Evolutionary conservation across 2,888 invertebrate species (phyloP), one percentile per base, ranked within the genome.

Genomic region (Drosophila putrida): DNA sequence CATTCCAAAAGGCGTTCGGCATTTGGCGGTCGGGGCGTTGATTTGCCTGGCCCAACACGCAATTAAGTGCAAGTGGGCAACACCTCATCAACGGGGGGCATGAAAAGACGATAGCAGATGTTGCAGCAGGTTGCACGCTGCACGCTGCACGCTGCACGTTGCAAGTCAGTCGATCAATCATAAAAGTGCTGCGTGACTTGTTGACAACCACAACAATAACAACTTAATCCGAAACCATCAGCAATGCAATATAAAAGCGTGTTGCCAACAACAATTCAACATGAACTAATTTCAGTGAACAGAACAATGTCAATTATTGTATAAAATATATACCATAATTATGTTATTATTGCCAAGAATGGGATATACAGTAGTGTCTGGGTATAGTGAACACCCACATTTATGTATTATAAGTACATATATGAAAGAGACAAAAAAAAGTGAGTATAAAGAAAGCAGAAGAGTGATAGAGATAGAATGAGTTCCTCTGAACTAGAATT

Each of bases 41-140:
- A 85, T 82, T 78, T 75, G 84, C 62, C 60, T 66, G 76, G 79
- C 73, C 71, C 85, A 84, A 82, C 86, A 85, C 83, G 86, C 83
- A 88, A 83, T 83, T 83, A 83, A 88, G 67, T 73, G 73, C 81
- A 78, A 85, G 75, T 83, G 83, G 78, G 75, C 81, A 88, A 83
- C 83, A 83, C 83, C 89, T 80, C 83, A 64, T 13, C 51, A 31
- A 46, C 38, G 36, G 62, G 53, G n/a, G 49, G 11, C 44, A 28
- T 5, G 28, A 46, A 28, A 31, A 11, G 44, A 28, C 25, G 44
- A 44, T 28, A 13, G 47, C 27, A 31, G 51, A 33, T 13, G 53
- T 20, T 51, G 43, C 15, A 49, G n/a, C 41, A 28, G 47, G 38
- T 58, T 33, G 31, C 33, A 11, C 5, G 28, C n/a, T 46, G 39